Evolutionary conservation across 1,140 invertebrate genomes (phyloP).

Genomic region (Varroa destructor): DNA sequence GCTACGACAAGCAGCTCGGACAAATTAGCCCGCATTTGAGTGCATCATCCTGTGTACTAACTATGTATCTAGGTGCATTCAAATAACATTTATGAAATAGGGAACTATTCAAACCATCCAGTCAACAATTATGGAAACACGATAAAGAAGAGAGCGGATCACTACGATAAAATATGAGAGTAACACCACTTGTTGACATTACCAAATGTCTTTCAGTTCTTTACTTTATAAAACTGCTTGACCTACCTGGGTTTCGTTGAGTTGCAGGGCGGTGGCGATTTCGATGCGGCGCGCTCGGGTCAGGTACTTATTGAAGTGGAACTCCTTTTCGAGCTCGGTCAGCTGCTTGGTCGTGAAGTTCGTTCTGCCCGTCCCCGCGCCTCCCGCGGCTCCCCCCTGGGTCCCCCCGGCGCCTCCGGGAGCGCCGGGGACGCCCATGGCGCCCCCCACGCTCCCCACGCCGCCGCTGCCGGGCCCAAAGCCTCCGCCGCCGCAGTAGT

Average conservation of each 20-base stretch:
- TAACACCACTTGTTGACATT: no score
- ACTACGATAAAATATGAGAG: no score
- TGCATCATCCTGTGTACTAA: no score
- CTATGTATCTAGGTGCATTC: no score
- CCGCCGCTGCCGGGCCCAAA: conserved; percentile 29
- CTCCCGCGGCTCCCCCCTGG: conserved; percentile 28
- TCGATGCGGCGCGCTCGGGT: conserved; percentile 89
- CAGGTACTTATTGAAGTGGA: conserved; percentile 98
- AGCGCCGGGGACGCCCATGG: conserved; percentile 1
- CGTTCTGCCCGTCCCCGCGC: conserved; percentile 58
- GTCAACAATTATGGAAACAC: no score
- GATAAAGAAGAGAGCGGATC: no score
- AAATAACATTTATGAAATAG: no score
- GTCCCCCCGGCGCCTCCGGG: not conserved
- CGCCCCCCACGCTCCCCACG: conserved; percentile 49
- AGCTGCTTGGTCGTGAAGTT: conserved; percentile 99
- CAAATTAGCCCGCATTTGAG: no score
- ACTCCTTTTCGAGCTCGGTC: conserved; percentile 96
- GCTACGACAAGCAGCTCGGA: no score
- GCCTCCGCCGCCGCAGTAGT: conserved; percentile 34
- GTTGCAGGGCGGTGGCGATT: conserved; percentile 82
- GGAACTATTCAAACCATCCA: no score
- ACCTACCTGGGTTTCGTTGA: conserved; percentile 82
- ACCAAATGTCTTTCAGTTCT: no score
- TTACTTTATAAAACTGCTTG: no score